Base-by-base conservation (phyloP, 2,797 vertebrate species). In the Glyptemys insculpta region DNA sequence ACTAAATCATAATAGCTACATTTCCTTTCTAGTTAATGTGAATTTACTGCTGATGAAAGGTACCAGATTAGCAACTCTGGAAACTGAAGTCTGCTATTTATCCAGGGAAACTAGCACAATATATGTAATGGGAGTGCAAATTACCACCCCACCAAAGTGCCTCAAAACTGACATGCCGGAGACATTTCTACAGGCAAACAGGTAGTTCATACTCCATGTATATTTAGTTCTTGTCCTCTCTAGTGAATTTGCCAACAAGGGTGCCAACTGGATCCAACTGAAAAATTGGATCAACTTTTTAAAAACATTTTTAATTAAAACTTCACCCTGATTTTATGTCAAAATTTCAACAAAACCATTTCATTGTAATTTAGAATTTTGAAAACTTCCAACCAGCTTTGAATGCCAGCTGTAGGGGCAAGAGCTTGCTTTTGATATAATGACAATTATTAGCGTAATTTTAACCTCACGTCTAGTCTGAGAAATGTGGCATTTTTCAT, bases 11-110 rank as follows among this genome's bases (percentile, higher is more conserved):
- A 88, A 83, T 85, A 59, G 11, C 9, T 81, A 50, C 5, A 76
- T 96, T 96, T 93, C 53, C 41, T 93, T 62, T 29, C 41, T 95
- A 85, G 89, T 91, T 78, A 89, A 49, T 34, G 31, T 72, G 50
- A 94, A 88, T 86, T 92, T 74, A 90, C 29, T 37, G 82, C 47
- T 91, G 88, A 83, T 50, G 57, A 94, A 95, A 97, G 86, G 53
- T 41, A 74, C 50, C 85, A 92, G 11, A 15, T 95, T 88, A 96
- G 79, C 53, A 90, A 5, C 50, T 95, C 80, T 72, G 83, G 53
- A 92, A 91, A 49, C 29, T 44, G 79, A 92, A 83, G 31, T 3
- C 10, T 37, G 41, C 57, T 88, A 79, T 44, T 95, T 34, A 92
- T n/a, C 44, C 57, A 68, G 81, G 84, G 56, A 86, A 86, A 37